Evolutionary conservation across 2,113 vertebrate genomes (phyloP).

Genomic region (Mesoclemmys tuberculata): DNA sequence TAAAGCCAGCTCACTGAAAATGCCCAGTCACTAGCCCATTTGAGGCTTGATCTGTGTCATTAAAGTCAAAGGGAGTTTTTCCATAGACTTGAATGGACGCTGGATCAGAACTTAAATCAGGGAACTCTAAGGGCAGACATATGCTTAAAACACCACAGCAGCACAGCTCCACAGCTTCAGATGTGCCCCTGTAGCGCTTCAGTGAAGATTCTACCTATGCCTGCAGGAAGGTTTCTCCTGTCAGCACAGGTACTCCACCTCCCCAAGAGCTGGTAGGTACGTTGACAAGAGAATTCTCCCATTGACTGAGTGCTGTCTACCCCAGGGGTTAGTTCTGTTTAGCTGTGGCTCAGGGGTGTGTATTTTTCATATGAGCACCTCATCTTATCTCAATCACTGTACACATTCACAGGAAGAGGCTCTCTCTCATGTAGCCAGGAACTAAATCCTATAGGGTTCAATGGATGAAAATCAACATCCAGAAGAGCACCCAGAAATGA

Average conservation of each 20-base stretch:
- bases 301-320: no score
- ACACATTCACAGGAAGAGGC: neutral
- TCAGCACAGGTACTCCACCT: neutral
- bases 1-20: rapidly evolving
- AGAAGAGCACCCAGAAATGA: neutral
- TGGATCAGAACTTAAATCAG: neutral
- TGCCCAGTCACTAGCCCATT: neutral
- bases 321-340: no score
- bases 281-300: neutral
- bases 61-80: neutral
- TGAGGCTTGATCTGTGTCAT: neutral
- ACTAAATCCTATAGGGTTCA: neutral
- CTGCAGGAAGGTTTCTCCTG: neutral
- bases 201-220: neutral
- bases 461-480: neutral
- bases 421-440: neutral
- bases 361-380: neutral
- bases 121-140: neutral
- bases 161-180: neutral
- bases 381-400: neutral
- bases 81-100: neutral
- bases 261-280: neutral
- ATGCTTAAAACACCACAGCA: neutral
- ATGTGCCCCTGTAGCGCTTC: neutral
- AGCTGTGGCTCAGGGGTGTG: no score